Conservation (phyloP, 2,113 vertebrate genomes). For the Meles meles region DNA sequence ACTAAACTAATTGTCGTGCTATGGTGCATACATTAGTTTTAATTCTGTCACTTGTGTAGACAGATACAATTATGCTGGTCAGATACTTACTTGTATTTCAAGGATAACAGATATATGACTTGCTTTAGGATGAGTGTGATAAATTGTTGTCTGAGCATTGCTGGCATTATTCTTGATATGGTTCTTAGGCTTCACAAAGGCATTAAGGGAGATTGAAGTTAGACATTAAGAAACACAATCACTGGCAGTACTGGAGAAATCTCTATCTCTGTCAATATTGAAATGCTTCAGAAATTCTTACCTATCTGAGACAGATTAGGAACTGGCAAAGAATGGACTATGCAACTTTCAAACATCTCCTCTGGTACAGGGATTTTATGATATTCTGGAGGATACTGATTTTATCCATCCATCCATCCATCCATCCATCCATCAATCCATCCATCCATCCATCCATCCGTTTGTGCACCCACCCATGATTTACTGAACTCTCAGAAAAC, state of each 20-base stretch:
- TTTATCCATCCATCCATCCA: not conserved
- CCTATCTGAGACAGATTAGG: not conserved
- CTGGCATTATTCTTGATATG: constrained; percentile 65
- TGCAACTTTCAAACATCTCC: not conserved
- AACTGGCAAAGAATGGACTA: not conserved
- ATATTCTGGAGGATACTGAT: not conserved
- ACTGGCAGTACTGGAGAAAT: not conserved
- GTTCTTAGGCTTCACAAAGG: constrained; percentile 29
- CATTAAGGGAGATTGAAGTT: constrained; percentile 40
- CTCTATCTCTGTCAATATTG: not conserved
- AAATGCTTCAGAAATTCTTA: not conserved
- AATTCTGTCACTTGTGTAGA: constrained; percentile 63
- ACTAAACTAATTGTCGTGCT: constrained; percentile 57
- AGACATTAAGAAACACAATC: constrained; percentile 19
- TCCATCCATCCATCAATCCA: not conserved
- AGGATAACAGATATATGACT: constrained; percentile 61
- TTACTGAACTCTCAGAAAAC: not conserved
- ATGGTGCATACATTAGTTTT: constrained; percentile 55
- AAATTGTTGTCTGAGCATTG: constrained; percentile 53
- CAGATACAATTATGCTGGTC: constrained; percentile 66
- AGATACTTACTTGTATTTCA: constrained; percentile 56
- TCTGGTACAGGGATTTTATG: not conserved
- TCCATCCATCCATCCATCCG: not conserved
- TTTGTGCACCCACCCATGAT: not conserved
- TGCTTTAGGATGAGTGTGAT: constrained; percentile 18